A percentile compares a stretch with the other conserved stretches of the same genome.
phyloP scores from a whole-genome alignment of 2,113 vertebrate species.

The Pao palembangensis region DNA sequence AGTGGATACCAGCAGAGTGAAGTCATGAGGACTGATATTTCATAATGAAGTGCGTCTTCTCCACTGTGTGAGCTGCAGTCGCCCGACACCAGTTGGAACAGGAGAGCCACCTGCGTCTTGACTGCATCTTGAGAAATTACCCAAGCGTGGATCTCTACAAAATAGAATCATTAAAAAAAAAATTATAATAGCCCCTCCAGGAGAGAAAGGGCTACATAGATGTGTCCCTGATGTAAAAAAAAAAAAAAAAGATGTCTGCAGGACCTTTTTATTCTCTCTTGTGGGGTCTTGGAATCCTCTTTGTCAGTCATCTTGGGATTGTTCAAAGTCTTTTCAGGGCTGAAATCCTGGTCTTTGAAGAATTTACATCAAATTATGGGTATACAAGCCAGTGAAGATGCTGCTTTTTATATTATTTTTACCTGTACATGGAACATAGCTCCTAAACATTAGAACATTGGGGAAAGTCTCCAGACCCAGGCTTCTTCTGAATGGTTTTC shows the following conservation, averaged over 20 bases:
- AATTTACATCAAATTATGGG: background rate
- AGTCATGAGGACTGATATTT: background rate
- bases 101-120: slow-evolving; percentile 3
- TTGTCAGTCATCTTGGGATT: background rate
- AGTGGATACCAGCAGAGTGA: background rate
- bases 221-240: too few relatives aligned
- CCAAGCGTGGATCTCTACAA: slow-evolving; percentile 15
- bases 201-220: background rate
- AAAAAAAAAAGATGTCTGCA: too few relatives aligned
- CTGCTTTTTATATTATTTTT: background rate
- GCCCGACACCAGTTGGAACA: slow-evolving; percentile 25
- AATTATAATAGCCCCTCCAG: too few relatives aligned
- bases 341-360: slow-evolving; percentile 11
- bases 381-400: background rate
- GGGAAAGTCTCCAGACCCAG: slow-evolving; percentile 81
- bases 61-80: slow-evolving; percentile 39
- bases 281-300: slow-evolving; percentile 1
- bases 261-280: slow-evolving; percentile 29
- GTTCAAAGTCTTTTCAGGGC: slow-evolving; percentile 3
- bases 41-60: slow-evolving; percentile 34
- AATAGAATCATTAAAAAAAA: too few relatives aligned
- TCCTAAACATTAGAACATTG: slow-evolving; percentile 75
- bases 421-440: slow-evolving; percentile 78
- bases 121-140: background rate
- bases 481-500: slow-evolving; percentile 76